These are phyloP conservation scores for Conchocele bisecta DNA, from an alignment of 2,888 invertebrate species.

Conservation along the genomic window DNA sequence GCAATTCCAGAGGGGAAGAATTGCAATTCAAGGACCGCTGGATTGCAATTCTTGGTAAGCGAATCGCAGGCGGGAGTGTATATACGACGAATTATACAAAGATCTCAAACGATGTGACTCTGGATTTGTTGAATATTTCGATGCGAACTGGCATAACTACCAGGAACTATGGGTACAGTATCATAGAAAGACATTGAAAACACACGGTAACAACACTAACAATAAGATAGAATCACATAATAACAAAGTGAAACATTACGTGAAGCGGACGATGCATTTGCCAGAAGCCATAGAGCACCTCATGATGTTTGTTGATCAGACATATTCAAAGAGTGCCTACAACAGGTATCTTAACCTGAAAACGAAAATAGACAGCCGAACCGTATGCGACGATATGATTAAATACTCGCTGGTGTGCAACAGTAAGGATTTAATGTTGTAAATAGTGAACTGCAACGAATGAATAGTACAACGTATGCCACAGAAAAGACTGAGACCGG, in stretches of 20 bases:
- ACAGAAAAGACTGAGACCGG: background rate
- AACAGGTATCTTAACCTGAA: constrained; percentile 4
- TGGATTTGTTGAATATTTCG: background rate
- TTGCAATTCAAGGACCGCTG: no score
- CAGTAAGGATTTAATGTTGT: constrained; percentile 1
- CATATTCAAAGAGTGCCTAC: constrained; percentile 5
- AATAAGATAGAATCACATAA: constrained; percentile 10
- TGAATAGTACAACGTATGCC: background rate
- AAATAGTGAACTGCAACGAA: background rate
- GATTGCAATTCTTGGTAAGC: no score
- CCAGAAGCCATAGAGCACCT: background rate
- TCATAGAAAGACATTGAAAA: background rate
- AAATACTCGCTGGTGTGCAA: constrained; percentile 2
- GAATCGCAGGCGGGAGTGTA: no score
- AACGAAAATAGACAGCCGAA: constrained; percentile 8
- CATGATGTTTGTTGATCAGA: background rate
- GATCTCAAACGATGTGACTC: background rate
- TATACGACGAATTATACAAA: background rate
- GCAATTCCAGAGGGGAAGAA: no score
- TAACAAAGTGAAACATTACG: constrained; percentile 5
- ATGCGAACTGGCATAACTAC: background rate
- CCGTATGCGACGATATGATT: background rate
- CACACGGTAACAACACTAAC: constrained; percentile 6
- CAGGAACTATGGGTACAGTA: constrained; percentile 11
- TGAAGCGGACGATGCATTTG: background rate